These are phyloP conservation scores for Cuculus canorus DNA, from an alignment of 2,797 vertebrate species.

Conservation along the genomic window DNA sequence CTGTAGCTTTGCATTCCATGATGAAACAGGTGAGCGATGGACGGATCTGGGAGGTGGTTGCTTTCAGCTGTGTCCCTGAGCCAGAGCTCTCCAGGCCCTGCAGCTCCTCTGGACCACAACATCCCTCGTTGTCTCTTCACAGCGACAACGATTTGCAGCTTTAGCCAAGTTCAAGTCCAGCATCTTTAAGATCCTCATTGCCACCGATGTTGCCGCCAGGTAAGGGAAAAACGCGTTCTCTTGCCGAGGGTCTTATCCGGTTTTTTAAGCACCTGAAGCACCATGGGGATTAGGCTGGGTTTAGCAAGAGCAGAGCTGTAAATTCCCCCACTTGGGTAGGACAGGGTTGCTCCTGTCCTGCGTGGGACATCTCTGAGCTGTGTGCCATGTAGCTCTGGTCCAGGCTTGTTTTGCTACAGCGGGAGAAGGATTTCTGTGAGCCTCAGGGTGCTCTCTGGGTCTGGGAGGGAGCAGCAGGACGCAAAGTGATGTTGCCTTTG, in stretches of 20 bases:
- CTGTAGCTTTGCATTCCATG: conserved; percentile 93
- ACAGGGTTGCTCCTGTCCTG: fast-evolving
- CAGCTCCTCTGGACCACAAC: neutral
- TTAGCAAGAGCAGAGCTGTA: neutral
- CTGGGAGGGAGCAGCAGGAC: neutral
- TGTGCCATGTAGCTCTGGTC: neutral
- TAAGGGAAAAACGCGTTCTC: neutral
- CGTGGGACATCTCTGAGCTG: neutral
- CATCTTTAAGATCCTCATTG: conserved; percentile 92
- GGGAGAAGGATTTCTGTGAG: neutral
- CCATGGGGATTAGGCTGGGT: neutral
- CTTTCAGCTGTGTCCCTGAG: neutral
- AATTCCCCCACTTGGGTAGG: fast-evolving
- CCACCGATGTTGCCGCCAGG: conserved; percentile 95
- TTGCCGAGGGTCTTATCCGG: no score
- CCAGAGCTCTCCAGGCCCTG: fast-evolving
- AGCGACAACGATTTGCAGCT: conserved; percentile 93
- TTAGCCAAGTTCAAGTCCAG: conserved; percentile 97
- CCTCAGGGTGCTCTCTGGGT: neutral
- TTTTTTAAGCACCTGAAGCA: neutral
- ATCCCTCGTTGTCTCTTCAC: neutral
- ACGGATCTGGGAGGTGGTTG: neutral
- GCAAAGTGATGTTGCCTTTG: fast-evolving
- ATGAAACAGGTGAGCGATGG: conserved; percentile 89
- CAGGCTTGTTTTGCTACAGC: neutral